These are phyloP conservation scores for Solea senegalensis DNA, from an alignment of 2,113 vertebrate genomes.

Conservation along the genomic window DNA sequence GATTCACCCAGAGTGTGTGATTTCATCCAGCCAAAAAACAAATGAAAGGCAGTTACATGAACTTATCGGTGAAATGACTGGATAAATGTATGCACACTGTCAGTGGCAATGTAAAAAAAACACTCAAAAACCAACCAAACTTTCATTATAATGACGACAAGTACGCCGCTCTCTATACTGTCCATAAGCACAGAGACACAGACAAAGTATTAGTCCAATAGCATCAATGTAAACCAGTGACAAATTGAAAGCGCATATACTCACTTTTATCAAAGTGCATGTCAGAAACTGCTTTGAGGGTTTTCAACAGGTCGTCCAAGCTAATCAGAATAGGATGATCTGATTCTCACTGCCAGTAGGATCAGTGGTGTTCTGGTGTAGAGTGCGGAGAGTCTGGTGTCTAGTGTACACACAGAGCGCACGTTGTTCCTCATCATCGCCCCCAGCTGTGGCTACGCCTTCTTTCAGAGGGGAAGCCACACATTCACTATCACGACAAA, in stretches of 20 bases:
- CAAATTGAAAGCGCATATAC: constrained; percentile 38
- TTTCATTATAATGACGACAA: no score
- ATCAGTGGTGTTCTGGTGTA: constrained; percentile 21
- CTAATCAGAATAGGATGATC: constrained; percentile 1
- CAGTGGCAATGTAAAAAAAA: neutral
- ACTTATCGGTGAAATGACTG: constrained; percentile 4
- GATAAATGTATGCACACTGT: neutral
- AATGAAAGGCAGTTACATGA: constrained; percentile 10
- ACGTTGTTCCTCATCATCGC: constrained; percentile 44
- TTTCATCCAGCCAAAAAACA: constrained; percentile 17
- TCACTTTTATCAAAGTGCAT: constrained; percentile 85
- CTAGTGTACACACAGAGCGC: constrained; percentile 46
- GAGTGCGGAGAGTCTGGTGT: neutral
- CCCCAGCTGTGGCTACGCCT: constrained; percentile 47
- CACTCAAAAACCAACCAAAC: neutral
- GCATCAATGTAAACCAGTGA: neutral
- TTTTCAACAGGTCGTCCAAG: constrained; percentile 44
- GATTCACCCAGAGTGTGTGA: constrained; percentile 39
- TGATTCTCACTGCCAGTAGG: constrained; percentile 6
- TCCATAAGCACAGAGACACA: no score
- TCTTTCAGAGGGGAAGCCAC: constrained; percentile 29
- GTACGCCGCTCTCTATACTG: no score
- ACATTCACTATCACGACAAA: neutral
- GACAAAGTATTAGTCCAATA: no score
- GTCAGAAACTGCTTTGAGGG: constrained; percentile 73